Evolutionary conservation across 1,140 invertebrate species (phyloP), one percentile per base, ranked within the genome.

Genomic region (Zaprionus ghesquierei): DNA sequence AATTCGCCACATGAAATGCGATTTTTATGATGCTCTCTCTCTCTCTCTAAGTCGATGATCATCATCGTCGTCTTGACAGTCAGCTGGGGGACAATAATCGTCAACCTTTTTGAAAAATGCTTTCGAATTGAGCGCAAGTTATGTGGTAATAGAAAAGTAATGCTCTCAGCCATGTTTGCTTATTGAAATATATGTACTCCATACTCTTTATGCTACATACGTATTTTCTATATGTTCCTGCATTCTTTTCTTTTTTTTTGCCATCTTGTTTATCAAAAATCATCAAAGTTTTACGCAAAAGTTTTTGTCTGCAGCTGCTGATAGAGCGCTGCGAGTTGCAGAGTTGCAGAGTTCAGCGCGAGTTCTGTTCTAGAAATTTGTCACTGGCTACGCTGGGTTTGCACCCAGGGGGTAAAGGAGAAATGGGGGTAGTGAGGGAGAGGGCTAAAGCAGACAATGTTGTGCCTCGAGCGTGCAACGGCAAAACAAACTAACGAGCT

Each of bases 401-500:
- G 63, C 44, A 25, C 58, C 9, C 12, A 33, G 10, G 6, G 29
- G 22, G 6, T 15, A 9, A 13, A n/a, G 18, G 22, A n/a, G 50
- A 3, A 6, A n/a, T 0, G 8, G 10, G 9, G 12, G 5, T n/a
- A 41, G 33, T 18, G 41, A 20, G 49, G 18, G 18, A 27, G 4
- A 41, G 20, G 41, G n/a, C 35, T 29, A 53, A 63, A 61, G 66
- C 56, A 72, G 79, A 75, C 59, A 70, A 75, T 75, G 60, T 75
- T 73, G 70, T 65, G 70, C 70, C 64, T 69, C 50, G 61, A 73
- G 64, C 70, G 70, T 73, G 72, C 77, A 75, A 66, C 75, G 61
- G 74, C 77, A 89, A 87, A 89, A 79, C 84, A 89, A 89, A 84
- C 84, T 89, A 89, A 89, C 84, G 77, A 89, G 85, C 85, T 77